Percentiles rank a stretch among this genome's conserved stretches.
phyloP scores from a whole-genome alignment of 2,888 invertebrate genomes.

The Vanessa cardui region DNA sequence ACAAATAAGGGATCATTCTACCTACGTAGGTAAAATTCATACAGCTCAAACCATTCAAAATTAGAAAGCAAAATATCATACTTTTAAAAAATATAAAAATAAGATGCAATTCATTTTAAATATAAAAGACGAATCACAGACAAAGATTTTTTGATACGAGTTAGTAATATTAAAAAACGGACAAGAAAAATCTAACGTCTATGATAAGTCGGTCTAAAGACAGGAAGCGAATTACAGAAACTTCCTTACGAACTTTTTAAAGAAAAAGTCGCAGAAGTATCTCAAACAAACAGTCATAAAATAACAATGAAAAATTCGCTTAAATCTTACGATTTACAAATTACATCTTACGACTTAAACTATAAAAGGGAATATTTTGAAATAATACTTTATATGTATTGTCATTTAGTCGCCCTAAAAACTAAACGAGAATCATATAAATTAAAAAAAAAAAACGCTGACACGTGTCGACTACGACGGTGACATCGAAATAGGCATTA shows the following conservation, averaged over 20 bases:
- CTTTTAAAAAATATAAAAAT: conserved; percentile 51
- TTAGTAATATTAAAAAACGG: conserved; percentile 50
- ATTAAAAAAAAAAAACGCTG: conserved; percentile 30
- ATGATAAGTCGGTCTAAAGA: conserved; percentile 45
- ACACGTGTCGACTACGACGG: conserved; percentile 20
- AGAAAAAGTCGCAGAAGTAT: conserved; percentile 48
- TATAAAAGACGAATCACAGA: conserved; percentile 27
- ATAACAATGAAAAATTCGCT: conserved; percentile 32
- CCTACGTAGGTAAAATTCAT: conserved; percentile 81
- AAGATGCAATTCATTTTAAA: conserved; percentile 48
- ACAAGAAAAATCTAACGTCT: conserved; percentile 48
- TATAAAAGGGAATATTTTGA: conserved; percentile 72
- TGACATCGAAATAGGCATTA: conserved; percentile 27
- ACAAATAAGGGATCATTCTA: conserved; percentile 73
- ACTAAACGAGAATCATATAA: conserved; percentile 81
- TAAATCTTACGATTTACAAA: conserved; percentile 36
- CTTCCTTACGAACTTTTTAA: conserved; percentile 54
- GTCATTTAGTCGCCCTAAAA: conserved; percentile 82
- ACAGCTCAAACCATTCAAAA: conserved; percentile 76
- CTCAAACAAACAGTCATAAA: conserved; percentile 34
- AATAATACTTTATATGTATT: conserved; percentile 77
- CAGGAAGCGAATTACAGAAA: conserved; percentile 48
- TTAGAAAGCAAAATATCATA: conserved; percentile 67
- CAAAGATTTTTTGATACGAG: conserved; percentile 43
- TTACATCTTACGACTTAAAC: conserved; percentile 60